phyloP scores from a whole-genome alignment of 2,888 invertebrate species.

The Adelphocoris suturalis region DNA sequence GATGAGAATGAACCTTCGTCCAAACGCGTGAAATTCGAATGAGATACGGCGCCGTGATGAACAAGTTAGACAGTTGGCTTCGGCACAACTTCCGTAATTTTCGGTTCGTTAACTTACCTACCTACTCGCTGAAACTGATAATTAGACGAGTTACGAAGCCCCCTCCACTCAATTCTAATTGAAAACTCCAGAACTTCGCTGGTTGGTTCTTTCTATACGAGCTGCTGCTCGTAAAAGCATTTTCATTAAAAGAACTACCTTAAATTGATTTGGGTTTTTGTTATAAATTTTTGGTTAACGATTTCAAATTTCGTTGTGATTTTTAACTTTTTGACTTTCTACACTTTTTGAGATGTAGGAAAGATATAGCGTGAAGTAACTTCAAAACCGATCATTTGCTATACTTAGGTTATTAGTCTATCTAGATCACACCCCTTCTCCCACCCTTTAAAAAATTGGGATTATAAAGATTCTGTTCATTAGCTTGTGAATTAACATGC shows the following conservation, averaged over 20 bases:
- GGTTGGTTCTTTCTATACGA: neutral
- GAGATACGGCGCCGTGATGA: neutral
- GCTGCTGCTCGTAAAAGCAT: neutral
- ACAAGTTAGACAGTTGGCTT: slow-evolving; percentile 1
- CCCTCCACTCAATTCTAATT: neutral
- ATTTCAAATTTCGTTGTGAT: too few relatives aligned
- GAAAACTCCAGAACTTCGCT: neutral
- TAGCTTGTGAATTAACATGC: too few relatives aligned
- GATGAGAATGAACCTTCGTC: neutral
- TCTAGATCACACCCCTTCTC: too few relatives aligned
- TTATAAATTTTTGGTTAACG: too few relatives aligned
- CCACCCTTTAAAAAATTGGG: too few relatives aligned
- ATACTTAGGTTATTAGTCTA: too few relatives aligned
- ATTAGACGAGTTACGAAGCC: neutral
- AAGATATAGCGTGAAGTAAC: too few relatives aligned
- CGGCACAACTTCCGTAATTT: slow-evolving; percentile 6
- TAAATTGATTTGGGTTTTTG: neutral
- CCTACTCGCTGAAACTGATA: neutral
- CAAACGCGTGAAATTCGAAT: neutral
- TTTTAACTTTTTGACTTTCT: too few relatives aligned
- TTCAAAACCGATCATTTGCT: too few relatives aligned
- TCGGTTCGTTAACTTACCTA: slow-evolving; percentile 30
- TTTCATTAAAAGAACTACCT: neutral
- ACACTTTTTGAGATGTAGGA: too few relatives aligned
- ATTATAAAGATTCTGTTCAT: too few relatives aligned